These are phyloP conservation scores for Arctia plantaginis DNA, from an alignment of 2,888 invertebrate species.

Conservation along the genomic window DNA sequence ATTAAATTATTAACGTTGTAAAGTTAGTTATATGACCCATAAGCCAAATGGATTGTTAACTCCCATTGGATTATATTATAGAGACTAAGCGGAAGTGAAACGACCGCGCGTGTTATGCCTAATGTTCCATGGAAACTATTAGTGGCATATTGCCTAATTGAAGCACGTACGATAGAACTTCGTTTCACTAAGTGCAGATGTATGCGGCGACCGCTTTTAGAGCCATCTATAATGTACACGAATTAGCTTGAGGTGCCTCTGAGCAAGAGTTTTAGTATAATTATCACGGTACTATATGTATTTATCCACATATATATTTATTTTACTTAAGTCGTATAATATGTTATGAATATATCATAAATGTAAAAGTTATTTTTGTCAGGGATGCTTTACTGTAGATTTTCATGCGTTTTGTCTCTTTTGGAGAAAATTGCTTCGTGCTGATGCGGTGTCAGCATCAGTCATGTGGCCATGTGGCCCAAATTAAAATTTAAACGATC, in stretches of 20 bases:
- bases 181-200: conserved; percentile 55
- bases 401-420: neutral
- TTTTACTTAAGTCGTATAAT: neutral
- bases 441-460: too few species aligned
- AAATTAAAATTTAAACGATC: too few species aligned
- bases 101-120: conserved; percentile 42
- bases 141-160: conserved; percentile 59
- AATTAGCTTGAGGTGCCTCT: conserved; percentile 34
- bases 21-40: neutral
- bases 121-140: conserved; percentile 51
- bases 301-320: neutral
- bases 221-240: conserved; percentile 59
- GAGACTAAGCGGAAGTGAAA: conserved; percentile 36
- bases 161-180: conserved; percentile 45
- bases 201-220: conserved; percentile 57
- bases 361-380: neutral
- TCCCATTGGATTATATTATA: conserved; percentile 9
- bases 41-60: neutral
- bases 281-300: neutral
- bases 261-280: neutral
- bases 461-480: too few species aligned
- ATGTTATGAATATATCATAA: neutral
- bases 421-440: too few species aligned
- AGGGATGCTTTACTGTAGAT: neutral
- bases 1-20: neutral